Conservation (phyloP, 2,888 invertebrate genomes). For the Ormyrus thymus region DNA sequence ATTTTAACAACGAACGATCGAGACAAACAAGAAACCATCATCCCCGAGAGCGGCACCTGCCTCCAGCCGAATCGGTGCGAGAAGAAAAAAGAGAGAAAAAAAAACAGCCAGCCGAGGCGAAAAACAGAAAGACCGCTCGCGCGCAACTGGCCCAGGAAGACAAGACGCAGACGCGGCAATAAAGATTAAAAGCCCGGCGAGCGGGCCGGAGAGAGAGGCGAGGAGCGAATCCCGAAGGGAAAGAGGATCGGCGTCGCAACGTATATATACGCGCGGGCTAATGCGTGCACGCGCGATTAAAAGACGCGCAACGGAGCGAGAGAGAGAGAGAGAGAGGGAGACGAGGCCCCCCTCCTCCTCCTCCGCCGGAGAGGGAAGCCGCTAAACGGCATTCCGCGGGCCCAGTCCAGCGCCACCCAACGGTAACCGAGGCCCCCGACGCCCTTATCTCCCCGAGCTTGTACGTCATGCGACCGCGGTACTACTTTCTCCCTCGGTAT, state of each 20-base stretch:
- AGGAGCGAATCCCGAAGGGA: slow-evolving; percentile 11
- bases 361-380: slow-evolving; percentile 70
- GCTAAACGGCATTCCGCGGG: slow-evolving; percentile 74
- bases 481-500: background rate
- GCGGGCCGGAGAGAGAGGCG: background rate
- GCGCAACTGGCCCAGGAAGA: too few relatives aligned
- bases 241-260: background rate
- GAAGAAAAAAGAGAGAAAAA: background rate
- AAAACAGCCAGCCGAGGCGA: too few relatives aligned
- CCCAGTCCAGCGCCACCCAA: slow-evolving; percentile 72
- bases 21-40: too few relatives aligned
- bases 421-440: slow-evolving; percentile 72
- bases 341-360: slow-evolving; percentile 19
- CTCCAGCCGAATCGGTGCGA: too few relatives aligned
- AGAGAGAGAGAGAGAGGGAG: background rate
- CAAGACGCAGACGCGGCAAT: background rate
- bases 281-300: slow-evolving; percentile 21
- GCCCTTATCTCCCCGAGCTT: slow-evolving; percentile 65
- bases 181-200: slow-evolving; percentile 1
- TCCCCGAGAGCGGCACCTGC: too few relatives aligned
- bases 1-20: too few relatives aligned
- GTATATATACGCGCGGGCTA: background rate
- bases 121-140: too few relatives aligned
- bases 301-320: slow-evolving; percentile 11
- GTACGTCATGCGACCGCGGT: background rate